Percentiles rank a stretch among this genome's conserved stretches.
Evolutionary conservation across 2,113 vertebrate species (phyloP).

Genomic region (Brachirus orientalis): DNA sequence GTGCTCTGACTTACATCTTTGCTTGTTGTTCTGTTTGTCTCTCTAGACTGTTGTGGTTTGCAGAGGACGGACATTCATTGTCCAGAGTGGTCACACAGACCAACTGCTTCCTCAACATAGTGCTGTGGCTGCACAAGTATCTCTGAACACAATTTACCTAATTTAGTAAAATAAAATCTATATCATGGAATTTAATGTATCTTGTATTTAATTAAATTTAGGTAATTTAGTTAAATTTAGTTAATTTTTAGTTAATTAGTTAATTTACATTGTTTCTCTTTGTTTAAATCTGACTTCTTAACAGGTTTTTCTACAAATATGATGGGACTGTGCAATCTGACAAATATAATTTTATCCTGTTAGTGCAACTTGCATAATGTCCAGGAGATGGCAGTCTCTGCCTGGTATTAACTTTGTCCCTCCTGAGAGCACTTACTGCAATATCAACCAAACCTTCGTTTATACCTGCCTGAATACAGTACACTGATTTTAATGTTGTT

Average conservation of each 20-base stretch:
- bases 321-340: background rate
- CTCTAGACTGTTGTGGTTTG: slow-evolving; percentile 86
- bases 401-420: background rate
- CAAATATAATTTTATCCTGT: background rate
- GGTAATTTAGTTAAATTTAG: too few species aligned
- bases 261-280: background rate
- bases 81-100: slow-evolving; percentile 79
- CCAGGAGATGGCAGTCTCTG: slow-evolving; percentile 54
- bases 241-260: too few species aligned
- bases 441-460: too few species aligned
- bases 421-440: too few species aligned
- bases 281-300: background rate
- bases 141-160: slow-evolving; percentile 45
- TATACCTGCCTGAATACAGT: too few species aligned
- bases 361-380: slow-evolving; percentile 3
- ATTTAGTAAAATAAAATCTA: background rate
- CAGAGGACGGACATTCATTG: slow-evolving; percentile 84
- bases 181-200: background rate
- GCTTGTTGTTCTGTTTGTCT: background rate
- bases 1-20: background rate
- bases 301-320: background rate
- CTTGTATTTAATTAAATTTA: too few species aligned
- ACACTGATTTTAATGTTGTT: too few species aligned
- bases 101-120: slow-evolving; percentile 81
- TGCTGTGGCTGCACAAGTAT: slow-evolving; percentile 82